Evolutionary conservation across 1,140 invertebrate species (phyloP), one percentile per base, ranked within the genome.

Genomic region (Oedothorax gibbosus): DNA sequence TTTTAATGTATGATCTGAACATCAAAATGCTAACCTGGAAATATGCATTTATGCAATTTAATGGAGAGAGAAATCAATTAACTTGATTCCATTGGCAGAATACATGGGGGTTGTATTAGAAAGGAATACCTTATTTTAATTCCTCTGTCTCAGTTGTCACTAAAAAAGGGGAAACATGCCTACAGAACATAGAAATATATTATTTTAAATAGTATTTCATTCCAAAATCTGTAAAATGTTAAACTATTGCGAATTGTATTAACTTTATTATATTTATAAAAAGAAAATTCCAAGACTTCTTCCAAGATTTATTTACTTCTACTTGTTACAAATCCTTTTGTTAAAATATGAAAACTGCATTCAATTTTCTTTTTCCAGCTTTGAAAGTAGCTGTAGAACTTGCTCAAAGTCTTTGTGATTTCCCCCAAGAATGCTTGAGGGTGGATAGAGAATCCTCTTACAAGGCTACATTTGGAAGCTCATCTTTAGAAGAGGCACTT

Each of bases 371-470:
- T 10, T 20, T 68, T 7, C 20, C 88, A 93, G 95, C 92, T n/a
- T 87, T 97, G 20, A 95, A 95, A 6, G 93, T 94, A 90, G 93
- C 96, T 0, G 88, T 96, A 0, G 93, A 94, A 88, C 89, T 97
- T 51, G 96, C 96, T 0, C 91, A 91, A 64, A 93, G 92, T 3
- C 87, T 98, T 9, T 89, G 91, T 0, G 96, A 96, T 89, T 97
- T 96, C 89, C 95, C 96, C 0, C 94, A 95, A 89, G 92, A 92
- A 83, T 94, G 95, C 35, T 86, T 98, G 50, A 91, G 93, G 60
- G 93, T 93, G 87, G 96, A 98, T 91, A 92, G 93, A 80, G 89
- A 88, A 87, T 96, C 93, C 56, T 91, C 91, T 54, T 94, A 94
- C 89, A 87, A 91, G 88, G 87, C 91, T 15, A 86, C 89, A 15